Conservation (phyloP, 2,888 invertebrate species). For the Platycheirus rosarum region DNA sequence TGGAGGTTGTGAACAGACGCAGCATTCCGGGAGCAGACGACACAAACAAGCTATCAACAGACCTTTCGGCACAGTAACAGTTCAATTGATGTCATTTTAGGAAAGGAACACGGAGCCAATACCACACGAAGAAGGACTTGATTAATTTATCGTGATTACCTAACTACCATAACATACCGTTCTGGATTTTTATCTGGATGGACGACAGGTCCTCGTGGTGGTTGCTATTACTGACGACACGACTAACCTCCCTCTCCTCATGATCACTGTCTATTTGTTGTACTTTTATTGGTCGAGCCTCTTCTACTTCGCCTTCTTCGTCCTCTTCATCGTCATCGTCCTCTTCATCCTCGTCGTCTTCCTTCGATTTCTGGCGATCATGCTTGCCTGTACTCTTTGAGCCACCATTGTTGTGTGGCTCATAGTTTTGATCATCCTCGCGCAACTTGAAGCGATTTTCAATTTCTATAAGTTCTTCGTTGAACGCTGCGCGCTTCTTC, state of each 20-base stretch:
- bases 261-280: conserved; percentile 57
- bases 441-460: conserved; percentile 81
- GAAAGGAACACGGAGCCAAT: too few species aligned
- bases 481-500: conserved; percentile 86
- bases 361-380: conserved; percentile 60
- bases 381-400: conserved; percentile 48
- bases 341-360: conserved; percentile 51
- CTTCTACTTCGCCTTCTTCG: conserved; percentile 32
- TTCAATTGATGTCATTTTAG: too few species aligned
- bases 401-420: conserved; percentile 50
- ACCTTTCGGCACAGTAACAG: too few species aligned
- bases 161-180: conserved; percentile 45
- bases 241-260: conserved; percentile 64
- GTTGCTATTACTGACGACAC: conserved; percentile 61
- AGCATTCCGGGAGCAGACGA: too few species aligned
- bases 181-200: conserved; percentile 69
- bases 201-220: conserved; percentile 61
- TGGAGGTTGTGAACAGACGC: too few species aligned
- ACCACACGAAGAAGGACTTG: too few species aligned
- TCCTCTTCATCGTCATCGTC: conserved; percentile 64
- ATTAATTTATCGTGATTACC: too few species aligned
- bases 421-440: conserved; percentile 72
- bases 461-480: conserved; percentile 86
- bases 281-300: neutral
- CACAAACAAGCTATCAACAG: too few species aligned